phyloP scores from a whole-genome alignment of 92 coral and sea anemone species.

The Palythoa heliodiscus region DNA sequence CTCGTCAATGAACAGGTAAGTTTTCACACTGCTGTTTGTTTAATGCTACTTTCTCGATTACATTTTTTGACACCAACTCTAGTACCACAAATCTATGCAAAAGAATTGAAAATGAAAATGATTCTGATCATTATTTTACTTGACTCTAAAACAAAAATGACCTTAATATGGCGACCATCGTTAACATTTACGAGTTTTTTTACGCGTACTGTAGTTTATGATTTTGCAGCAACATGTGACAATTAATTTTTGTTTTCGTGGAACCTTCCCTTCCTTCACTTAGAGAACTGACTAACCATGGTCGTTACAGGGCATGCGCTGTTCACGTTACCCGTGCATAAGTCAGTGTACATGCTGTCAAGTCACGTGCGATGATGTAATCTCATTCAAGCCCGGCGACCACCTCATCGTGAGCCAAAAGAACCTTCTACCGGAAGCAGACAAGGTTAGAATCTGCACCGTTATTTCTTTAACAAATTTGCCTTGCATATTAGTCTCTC shows the following conservation, averaged over 20 bases:
- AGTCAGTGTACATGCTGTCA: conserved; percentile 69
- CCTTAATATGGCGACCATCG: too few species aligned
- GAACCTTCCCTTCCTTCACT: background rate
- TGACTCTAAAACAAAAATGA: too few species aligned
- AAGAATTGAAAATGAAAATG: too few species aligned
- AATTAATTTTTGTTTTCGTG: too few species aligned
- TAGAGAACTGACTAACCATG: background rate
- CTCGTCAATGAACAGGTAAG: conserved; percentile 16
- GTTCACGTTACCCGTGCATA: conserved; percentile 70
- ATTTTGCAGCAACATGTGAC: too few species aligned
- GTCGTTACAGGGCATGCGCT: conserved; percentile 60
- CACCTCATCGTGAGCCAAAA: conserved; percentile 65
- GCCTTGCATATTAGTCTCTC: too few species aligned
- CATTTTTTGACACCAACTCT: background rate
- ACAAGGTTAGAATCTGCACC: conserved; percentile 49
- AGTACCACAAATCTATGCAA: too few species aligned
- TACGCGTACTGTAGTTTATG: too few species aligned
- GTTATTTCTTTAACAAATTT: too few species aligned
- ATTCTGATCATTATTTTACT: too few species aligned
- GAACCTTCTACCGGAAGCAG: conserved; percentile 61
- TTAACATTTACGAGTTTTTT: too few species aligned
- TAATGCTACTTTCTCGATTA: background rate
- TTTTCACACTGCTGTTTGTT: background rate
- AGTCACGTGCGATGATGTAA: conserved; percentile 47
- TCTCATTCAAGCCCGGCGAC: conserved; percentile 67